Conservation (phyloP, 2,113 vertebrate genomes). For the Nanger granti region DNA sequence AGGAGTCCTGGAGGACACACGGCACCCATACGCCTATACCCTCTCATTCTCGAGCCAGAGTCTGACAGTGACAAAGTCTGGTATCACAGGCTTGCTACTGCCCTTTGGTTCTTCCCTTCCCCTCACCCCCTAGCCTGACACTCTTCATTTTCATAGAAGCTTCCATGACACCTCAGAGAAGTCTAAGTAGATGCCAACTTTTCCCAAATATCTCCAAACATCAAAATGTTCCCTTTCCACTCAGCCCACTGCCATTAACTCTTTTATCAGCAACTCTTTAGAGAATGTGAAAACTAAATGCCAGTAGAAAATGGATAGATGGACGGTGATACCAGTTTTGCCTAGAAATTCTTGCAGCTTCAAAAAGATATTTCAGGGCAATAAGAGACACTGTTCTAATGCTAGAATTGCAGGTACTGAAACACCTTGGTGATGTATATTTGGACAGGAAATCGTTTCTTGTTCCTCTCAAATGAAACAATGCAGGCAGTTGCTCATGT, state of each 20-base stretch:
- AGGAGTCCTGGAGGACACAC: background rate
- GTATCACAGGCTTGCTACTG: background rate
- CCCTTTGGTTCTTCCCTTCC: background rate
- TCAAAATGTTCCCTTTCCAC: background rate
- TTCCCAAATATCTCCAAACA: background rate
- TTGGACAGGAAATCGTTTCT: background rate
- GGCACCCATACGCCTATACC: accelerated
- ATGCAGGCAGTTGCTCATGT: background rate
- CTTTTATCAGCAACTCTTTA: background rate
- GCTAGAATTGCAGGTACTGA: background rate
- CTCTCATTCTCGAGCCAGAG: background rate
- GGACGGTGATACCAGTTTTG: background rate
- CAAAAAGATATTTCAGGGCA: background rate
- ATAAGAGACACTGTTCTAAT: background rate
- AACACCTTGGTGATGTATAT: background rate
- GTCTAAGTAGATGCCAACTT: background rate
- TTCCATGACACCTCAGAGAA: background rate
- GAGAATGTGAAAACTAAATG: slow-evolving; percentile 21
- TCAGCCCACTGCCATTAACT: background rate
- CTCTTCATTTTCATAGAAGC: background rate
- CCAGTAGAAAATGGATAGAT: background rate
- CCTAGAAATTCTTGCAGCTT: background rate
- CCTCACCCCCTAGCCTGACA: background rate
- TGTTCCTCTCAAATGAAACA: background rate
- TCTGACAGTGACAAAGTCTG: background rate